Evolutionary conservation across 2,113 vertebrate genomes (phyloP).

Genomic region (Spea bombifrons): DNA sequence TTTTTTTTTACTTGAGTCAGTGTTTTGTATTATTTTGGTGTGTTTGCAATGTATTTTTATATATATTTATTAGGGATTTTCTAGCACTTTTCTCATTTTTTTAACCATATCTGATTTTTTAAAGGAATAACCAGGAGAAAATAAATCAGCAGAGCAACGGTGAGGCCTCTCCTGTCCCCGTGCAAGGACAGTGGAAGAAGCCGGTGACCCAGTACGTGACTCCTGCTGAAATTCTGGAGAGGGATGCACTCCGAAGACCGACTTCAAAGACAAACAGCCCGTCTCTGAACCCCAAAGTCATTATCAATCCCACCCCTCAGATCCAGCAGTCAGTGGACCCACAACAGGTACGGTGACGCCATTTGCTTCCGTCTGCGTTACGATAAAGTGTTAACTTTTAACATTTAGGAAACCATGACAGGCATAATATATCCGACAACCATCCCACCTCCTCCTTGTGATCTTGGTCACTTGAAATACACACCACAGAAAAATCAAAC

Average conservation of each 20-base stretch:
- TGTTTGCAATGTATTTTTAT: no score
- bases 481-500: no score
- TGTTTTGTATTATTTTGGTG: no score
- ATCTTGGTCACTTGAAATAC: no score
- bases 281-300: constrained; percentile 18
- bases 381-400: no score
- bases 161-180: not conserved
- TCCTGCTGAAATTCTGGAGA: constrained; percentile 29
- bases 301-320: constrained; percentile 10
- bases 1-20: no score
- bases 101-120: not conserved
- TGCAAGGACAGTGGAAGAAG: constrained; percentile 19
- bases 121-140: constrained; percentile 26
- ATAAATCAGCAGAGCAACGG: constrained; percentile 1
- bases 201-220: constrained; percentile 1
- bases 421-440: no score
- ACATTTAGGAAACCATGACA: no score
- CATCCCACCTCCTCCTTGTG: no score
- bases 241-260: constrained; percentile 17
- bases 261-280: not conserved
- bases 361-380: not conserved
- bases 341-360: constrained; percentile 1
- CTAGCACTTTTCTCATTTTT: not conserved
- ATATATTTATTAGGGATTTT: not conserved
- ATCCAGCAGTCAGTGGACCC: not conserved